A percentile compares a stretch with the other conserved stretches of the same genome.
phyloP scores from a whole-genome alignment of 1,140 invertebrate species.

The Anadara kagoshimensis region DNA sequence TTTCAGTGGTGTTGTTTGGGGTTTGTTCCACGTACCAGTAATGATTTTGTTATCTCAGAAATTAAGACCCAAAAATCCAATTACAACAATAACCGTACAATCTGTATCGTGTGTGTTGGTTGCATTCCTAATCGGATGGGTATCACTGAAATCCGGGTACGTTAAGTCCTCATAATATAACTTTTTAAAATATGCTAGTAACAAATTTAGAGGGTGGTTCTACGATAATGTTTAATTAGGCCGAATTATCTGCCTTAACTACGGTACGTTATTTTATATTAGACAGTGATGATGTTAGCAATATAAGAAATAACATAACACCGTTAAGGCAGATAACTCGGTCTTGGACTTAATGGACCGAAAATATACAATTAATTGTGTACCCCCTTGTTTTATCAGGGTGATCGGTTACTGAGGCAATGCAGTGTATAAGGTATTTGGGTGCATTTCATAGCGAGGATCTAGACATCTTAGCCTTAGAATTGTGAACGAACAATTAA shows the following conservation, averaged over 20 bases:
- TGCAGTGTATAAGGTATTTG: not conserved
- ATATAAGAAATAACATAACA: too few relatives aligned
- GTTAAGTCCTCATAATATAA: not conserved
- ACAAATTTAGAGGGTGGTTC: too few relatives aligned
- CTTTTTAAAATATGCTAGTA: not conserved
- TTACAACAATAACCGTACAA: conserved; percentile 45
- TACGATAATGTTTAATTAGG: too few relatives aligned
- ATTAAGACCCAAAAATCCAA: conserved; percentile 28
- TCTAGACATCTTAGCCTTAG: not conserved
- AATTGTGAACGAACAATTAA: not conserved
- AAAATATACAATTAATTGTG: too few relatives aligned
- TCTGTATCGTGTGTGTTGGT: conserved; percentile 34
- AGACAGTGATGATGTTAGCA: too few relatives aligned
- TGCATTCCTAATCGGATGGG: conserved; percentile 51
- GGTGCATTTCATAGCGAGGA: not conserved
- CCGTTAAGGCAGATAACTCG: too few relatives aligned
- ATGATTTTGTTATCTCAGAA: conserved; percentile 43
- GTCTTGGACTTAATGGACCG: too few relatives aligned
- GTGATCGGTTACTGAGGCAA: not conserved
- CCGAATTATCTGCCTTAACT: too few relatives aligned
- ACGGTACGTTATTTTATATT: too few relatives aligned
- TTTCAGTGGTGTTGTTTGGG: conserved; percentile 53
- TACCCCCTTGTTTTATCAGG: too few relatives aligned
- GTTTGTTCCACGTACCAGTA: conserved; percentile 55
- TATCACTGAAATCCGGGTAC: conserved; percentile 53